Base-by-base conservation (phyloP, 2,113 vertebrate genomes). In the Hyperopisus bebe region DNA sequence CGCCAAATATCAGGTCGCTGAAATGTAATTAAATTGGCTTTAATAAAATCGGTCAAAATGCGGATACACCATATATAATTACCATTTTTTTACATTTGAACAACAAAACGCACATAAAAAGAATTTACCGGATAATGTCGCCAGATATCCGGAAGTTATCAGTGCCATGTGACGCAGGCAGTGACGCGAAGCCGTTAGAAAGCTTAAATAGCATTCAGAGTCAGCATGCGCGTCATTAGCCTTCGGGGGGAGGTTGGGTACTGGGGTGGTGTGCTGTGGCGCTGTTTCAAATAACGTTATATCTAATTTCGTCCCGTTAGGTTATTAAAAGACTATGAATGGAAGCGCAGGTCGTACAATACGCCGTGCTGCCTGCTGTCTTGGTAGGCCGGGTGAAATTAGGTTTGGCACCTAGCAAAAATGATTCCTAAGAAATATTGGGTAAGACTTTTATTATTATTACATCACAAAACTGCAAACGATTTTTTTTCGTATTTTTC, bases 221-320 rank as follows among this genome's bases (percentile, higher is more conserved):
- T 0, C 2, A 7, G 74, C 35, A 0, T 42, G 39, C 4, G 35
- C 5, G 15, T 15, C 6, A 80, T 42, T 80, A 80, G 15, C 35
- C 31, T 5, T 80, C 1, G 3, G 35, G 35, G 35, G 74, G 17
- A 39, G 74, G 35, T 0, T 80, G 13, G 27, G 31, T 80, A 0
- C 47, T 17, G 0, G 13, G 15, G 0, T 74, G 0, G 5, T 13
- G 0, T 42, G 1, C 0, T 8, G 15, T 80, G 74, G 35, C 3
- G 35, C 2, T 8, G 0, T 8, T 42, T 80, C 5, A 42, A 42
- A 42, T 42, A 17, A 15, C 1, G 3, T 19, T 77, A 17, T 0
- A 77, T 15, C 0, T 77, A 77, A 66, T 27, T 70, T 70, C 3
- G 9, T 27, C 5, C 13, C 5, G 31, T 19, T 80, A 80, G 35